Evolutionary conservation across 1,140 invertebrate species (phyloP).

Genomic region (Neomicropteryx cornuta): DNA sequence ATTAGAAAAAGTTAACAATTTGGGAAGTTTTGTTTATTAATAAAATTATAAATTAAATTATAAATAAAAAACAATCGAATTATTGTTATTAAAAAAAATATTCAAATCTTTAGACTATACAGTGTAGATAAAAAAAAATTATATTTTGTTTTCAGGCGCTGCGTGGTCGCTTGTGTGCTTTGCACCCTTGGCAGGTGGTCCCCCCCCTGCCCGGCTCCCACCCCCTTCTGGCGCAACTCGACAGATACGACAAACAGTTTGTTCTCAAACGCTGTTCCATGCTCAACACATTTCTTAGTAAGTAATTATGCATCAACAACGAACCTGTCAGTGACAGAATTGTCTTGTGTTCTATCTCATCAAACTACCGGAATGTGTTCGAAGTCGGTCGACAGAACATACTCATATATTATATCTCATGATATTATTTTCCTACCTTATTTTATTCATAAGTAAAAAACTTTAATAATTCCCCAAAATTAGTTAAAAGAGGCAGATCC

Average conservation of each 20-base stretch:
- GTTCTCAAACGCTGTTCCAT: constrained; percentile 23
- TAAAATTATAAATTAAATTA: constrained; percentile 3
- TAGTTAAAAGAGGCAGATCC: too few species aligned
- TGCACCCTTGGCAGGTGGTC: constrained; percentile 20
- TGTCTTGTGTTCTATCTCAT: too few species aligned
- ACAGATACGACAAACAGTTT: constrained; percentile 25
- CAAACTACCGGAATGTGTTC: too few species aligned
- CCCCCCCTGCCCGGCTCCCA: constrained; percentile 28
- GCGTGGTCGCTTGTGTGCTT: constrained; percentile 19
- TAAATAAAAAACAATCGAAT: constrained; percentile 10
- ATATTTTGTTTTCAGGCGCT: constrained; percentile 16
- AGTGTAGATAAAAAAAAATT: constrained; percentile 3
- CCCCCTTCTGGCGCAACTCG: constrained; percentile 27
- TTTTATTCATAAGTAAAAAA: too few species aligned
- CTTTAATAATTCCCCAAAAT: too few species aligned
- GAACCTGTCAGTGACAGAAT: too few species aligned
- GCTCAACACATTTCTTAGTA: constrained; percentile 24
- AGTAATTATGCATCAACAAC: too few species aligned
- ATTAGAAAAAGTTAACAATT: constrained; percentile 4
- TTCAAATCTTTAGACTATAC: constrained; percentile 11
- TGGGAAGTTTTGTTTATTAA: constrained; percentile 7
- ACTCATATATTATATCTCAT: too few species aligned
- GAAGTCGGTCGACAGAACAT: too few species aligned
- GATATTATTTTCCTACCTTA: too few species aligned
- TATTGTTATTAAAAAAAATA: constrained; percentile 9